A percentile compares a stretch with the other conserved stretches of the same genome.
Conservation (phyloP, 2,113 vertebrate species). For the Indri indri region DNA sequence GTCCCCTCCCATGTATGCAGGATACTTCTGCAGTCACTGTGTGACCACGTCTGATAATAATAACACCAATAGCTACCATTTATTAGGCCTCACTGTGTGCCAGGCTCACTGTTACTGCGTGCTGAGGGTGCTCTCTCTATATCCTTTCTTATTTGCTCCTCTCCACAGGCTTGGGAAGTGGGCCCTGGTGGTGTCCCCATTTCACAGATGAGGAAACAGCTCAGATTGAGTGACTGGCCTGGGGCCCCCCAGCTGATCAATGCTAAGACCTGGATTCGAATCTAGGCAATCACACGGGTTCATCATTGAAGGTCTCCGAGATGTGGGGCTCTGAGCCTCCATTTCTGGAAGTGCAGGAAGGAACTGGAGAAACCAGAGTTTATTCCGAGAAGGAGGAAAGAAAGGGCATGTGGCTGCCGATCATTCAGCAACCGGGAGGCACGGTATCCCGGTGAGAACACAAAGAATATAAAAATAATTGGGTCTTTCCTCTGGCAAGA, state of each 20-base stretch:
- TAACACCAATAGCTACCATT: neutral
- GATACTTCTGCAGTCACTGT: neutral
- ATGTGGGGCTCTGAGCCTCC: neutral
- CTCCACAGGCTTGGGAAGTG: neutral
- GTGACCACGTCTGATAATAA: neutral
- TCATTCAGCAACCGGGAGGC: neutral
- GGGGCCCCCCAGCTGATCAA: neutral
- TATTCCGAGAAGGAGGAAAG: neutral
- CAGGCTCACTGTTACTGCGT: neutral
- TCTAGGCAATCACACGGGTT: neutral
- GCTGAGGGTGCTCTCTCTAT: neutral
- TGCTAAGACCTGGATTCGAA: neutral
- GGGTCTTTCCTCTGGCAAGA: neutral
- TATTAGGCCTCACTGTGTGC: neutral
- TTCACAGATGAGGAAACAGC: neutral
- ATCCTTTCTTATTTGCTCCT: neutral
- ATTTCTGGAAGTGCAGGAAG: neutral
- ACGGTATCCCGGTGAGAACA: neutral
- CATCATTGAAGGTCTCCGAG: neutral
- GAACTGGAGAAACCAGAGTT: neutral
- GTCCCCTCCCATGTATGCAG: neutral
- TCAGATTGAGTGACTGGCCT: neutral
- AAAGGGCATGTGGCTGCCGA: neutral
- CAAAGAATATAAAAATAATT: constrained; percentile 3
- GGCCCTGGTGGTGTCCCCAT: neutral